A percentile compares a stretch with the other conserved stretches of the same genome.
These are phyloP conservation scores for Diphyllodes magnificus DNA, from an alignment of 2,113 vertebrate genomes.

Conservation along the genomic window DNA sequence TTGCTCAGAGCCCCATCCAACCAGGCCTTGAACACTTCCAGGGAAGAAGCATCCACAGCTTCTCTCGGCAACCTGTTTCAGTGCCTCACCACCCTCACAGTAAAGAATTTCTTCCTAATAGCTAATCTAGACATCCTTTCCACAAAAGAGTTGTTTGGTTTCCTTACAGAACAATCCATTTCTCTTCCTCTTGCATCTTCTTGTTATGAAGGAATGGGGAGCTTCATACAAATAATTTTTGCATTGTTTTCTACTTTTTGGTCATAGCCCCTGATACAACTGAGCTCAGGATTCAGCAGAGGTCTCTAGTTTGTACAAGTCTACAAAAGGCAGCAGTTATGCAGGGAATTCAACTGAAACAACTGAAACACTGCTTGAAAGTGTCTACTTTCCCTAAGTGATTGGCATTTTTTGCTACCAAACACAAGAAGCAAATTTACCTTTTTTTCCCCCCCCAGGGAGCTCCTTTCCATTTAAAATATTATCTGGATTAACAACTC, in stretches of 20 bases:
- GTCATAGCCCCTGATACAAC: neutral
- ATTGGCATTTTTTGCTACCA: neutral
- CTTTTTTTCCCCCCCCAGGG: fast-evolving
- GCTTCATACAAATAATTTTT: neutral
- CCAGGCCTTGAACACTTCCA: no score
- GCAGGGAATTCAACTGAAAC: neutral
- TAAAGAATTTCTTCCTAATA: neutral
- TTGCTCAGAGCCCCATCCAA: neutral
- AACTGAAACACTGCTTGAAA: neutral
- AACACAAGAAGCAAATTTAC: neutral
- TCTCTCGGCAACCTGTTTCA: neutral
- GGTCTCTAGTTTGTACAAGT: neutral
- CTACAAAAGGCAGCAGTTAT: neutral
- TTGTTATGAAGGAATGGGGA: neutral
- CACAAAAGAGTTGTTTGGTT: neutral
- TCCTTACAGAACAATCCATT: neutral
- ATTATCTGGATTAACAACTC: neutral
- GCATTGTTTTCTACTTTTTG: neutral
- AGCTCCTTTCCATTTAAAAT: neutral
- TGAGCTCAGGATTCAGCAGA: neutral
- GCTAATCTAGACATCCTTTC: neutral
- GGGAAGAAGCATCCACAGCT: fast-evolving
- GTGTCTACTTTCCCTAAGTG: neutral
- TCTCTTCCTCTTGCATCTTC: neutral
- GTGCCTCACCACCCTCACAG: neutral